Evolutionary conservation across 1,140 invertebrate species (phyloP).

Genomic region (Drosophila mauritiana): DNA sequence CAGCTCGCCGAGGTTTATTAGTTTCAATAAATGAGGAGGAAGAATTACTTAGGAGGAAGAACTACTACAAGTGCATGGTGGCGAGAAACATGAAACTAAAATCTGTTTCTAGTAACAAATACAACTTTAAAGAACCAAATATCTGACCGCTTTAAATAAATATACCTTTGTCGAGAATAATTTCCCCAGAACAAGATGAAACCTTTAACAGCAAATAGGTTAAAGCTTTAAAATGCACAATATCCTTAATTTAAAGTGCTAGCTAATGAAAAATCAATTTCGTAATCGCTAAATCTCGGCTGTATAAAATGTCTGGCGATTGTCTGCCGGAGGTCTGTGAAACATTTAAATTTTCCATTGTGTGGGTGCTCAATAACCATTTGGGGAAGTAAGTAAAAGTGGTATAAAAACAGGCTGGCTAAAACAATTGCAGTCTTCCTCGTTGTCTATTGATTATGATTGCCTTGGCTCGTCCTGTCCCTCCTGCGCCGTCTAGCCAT

Average conservation of each 20-base stretch:
- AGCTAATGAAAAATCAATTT: conserved; percentile 31
- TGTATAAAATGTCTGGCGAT: conserved; percentile 17
- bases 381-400: conserved; percentile 17
- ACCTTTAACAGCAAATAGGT: too few relatives aligned
- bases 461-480: conserved; percentile 9
- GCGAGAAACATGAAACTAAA: too few relatives aligned
- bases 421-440: conserved; percentile 40
- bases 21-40: conserved; percentile 63
- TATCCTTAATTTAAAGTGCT: too few relatives aligned
- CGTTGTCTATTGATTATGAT: conserved; percentile 35
- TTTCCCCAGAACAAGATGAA: too few relatives aligned
- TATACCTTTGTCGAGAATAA: too few relatives aligned
- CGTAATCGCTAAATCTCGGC: conserved; percentile 17
- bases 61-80: background rate
- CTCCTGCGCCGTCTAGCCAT: conserved; percentile 20
- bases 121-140: background rate
- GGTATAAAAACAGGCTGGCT: conserved; percentile 7
- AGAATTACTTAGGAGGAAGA: background rate
- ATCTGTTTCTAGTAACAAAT: too few relatives aligned
- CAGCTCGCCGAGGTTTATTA: conserved; percentile 53
- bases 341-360: conserved; percentile 24
- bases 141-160: too few relatives aligned
- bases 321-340: conserved; percentile 7
- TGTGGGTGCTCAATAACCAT: conserved; percentile 13
- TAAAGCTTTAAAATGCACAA: background rate